Conservation (phyloP, 1,140 invertebrate species). For the Brachionus manjavacas region DNA sequence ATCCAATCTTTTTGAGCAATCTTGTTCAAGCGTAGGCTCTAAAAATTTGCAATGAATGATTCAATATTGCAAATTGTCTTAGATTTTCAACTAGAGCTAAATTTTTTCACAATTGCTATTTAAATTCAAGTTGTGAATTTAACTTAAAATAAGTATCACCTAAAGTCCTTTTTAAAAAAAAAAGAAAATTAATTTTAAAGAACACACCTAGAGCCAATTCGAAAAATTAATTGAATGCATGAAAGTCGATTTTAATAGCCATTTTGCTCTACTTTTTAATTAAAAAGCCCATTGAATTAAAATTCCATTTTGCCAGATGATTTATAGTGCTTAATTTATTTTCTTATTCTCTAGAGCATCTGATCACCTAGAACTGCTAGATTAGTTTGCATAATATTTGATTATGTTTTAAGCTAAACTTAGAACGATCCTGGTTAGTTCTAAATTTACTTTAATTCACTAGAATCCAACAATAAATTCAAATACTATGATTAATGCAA, state of each 20-base stretch:
- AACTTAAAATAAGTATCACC: not conserved
- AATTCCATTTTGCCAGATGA: not conserved
- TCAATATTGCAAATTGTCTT: not conserved
- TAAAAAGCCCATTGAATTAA: not conserved
- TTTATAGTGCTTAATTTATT: not conserved
- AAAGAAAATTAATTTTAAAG: not conserved
- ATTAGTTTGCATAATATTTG: not conserved
- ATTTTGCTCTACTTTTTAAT: not conserved
- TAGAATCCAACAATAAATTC: not conserved
- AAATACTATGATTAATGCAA: not conserved
- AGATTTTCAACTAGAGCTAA: not conserved
- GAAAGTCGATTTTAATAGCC: not conserved
- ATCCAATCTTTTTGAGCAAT: too few species aligned
- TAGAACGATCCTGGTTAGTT: not conserved
- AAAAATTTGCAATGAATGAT: not conserved
- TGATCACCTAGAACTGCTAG: not conserved
- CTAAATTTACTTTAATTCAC: not conserved
- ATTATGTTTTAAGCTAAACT: not conserved
- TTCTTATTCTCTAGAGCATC: not conserved
- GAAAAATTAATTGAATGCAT: not conserved
- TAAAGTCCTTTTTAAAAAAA: not conserved
- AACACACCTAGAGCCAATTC: not conserved
- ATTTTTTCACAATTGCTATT: not conserved
- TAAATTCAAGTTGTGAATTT: not conserved
- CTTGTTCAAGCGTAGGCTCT: too few species aligned